These are phyloP conservation scores for Drosophila parabipectinata DNA, from an alignment of 1,140 invertebrate species.

Conservation along the genomic window DNA sequence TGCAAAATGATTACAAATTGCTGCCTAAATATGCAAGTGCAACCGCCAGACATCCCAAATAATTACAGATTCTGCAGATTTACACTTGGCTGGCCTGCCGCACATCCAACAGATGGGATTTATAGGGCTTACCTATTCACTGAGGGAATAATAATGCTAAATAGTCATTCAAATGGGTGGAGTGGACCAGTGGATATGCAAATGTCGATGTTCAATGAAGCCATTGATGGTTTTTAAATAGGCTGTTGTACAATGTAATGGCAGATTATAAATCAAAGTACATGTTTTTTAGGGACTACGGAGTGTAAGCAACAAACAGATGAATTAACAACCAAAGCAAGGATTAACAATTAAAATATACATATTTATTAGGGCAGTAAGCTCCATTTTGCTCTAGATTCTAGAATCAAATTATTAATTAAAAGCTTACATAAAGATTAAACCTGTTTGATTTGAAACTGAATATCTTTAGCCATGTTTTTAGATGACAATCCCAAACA, in stretches of 20 bases:
- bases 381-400: neutral
- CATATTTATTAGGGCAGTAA: neutral
- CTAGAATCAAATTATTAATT: constrained; percentile 3
- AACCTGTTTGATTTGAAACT: neutral
- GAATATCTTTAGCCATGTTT: neutral
- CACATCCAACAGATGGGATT: constrained; percentile 24
- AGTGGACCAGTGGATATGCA: constrained; percentile 13
- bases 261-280: constrained; percentile 1
- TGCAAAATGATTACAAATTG: constrained; percentile 7
- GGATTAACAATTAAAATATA: too few relatives aligned
- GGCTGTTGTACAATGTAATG: neutral
- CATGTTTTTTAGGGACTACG: neutral
- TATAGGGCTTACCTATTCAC: constrained; percentile 12
- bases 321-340: too few relatives aligned
- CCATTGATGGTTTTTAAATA: neutral
- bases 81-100: constrained; percentile 16
- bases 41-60: constrained; percentile 1
- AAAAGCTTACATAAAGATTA: neutral
- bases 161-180: constrained; percentile 8
- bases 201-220: constrained; percentile 16
- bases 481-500: neutral
- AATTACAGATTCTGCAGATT: constrained; percentile 24
- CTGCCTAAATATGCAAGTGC: constrained; percentile 14
- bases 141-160: constrained; percentile 20
- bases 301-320: too few relatives aligned